Evolutionary conservation across 2,888 invertebrate species (phyloP), one percentile per base, ranked within the genome.

Genomic region (Drosophila helvetica): DNA sequence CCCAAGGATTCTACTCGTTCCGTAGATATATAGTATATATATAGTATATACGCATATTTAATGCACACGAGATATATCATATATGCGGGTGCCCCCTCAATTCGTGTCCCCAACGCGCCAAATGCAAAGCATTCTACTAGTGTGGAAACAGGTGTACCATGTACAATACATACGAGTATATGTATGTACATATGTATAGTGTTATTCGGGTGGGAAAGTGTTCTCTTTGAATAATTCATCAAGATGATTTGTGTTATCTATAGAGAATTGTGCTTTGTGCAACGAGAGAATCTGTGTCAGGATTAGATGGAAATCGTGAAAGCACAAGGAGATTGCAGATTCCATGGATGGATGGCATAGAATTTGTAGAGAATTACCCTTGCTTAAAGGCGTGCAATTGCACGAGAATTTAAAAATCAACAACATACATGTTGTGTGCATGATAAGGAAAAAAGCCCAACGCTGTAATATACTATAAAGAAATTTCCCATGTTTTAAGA

Each of bases 1-100:
- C 68, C 71, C 83, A 83, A 83, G 82, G 82, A 83, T 82, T 87
- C 75, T 71, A 66, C 68, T 42, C 50, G 22, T 33, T 5, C 33
- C 22, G n/a, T n/a, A n/a, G n/a, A n/a, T n/a, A 22, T 2, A 22
- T 22, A 15, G 12, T 33, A 33, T 4, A 33, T 12, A 12, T 30
- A 12, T 12, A 18, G 19, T 25, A 50, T 18, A 12, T 50, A 50
- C 19, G 50, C 25, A 50, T 22, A 50, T 50, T 25, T n/a, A 50
- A 19, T n/a, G 48, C 65, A 52, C 30, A 54, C 66, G 48, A 43
- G 47, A 17, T 33, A 18, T n/a, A 33, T 68, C 43, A 67, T 45
- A 43, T 33, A 48, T 38, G 27, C 7, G 25, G 25, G 25, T 7
- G 7, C 19, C 48, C 48, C 43, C 25, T 69, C 30, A 52, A 52